These are phyloP conservation scores for Agrochola litura DNA, from an alignment of 2,888 invertebrate genomes.

Conservation along the genomic window DNA sequence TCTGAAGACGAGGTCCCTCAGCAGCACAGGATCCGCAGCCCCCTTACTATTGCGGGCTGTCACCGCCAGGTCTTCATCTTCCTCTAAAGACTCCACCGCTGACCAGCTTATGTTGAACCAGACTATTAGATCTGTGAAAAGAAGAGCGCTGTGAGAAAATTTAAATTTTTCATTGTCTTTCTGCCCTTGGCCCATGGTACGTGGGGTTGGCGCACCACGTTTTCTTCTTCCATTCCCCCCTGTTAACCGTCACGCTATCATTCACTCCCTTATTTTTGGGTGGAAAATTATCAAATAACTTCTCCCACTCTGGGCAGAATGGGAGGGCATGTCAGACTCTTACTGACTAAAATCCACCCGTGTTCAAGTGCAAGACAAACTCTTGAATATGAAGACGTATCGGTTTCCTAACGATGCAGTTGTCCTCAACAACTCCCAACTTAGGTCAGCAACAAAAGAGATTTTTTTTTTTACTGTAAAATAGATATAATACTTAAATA, in stretches of 20 bases:
- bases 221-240: not conserved
- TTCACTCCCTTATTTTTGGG: too few species aligned
- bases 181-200: too few species aligned
- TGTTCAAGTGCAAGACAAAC: not conserved
- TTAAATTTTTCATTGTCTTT: not conserved
- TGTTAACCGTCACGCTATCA: not conserved
- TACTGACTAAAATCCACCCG: too few species aligned
- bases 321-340: too few species aligned
- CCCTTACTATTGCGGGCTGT: slow-evolving; percentile 85
- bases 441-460: not conserved
- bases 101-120: slow-evolving; percentile 86
- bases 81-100: slow-evolving; percentile 75
- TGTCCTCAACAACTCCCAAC: too few species aligned
- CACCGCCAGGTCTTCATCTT: slow-evolving; percentile 82
- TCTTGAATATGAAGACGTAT: not conserved
- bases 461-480: not conserved
- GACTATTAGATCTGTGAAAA: slow-evolving; percentile 77
- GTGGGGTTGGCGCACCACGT: not conserved
- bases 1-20: slow-evolving; percentile 82
- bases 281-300: too few species aligned
- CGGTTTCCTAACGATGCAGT: not conserved
- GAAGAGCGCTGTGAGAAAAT: slow-evolving; percentile 4
- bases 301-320: too few species aligned
- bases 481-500: too few species aligned
- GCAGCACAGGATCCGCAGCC: slow-evolving; percentile 82